Conservation (phyloP, 1,140 invertebrate genomes). For the Trinorchestia longiramus region DNA sequence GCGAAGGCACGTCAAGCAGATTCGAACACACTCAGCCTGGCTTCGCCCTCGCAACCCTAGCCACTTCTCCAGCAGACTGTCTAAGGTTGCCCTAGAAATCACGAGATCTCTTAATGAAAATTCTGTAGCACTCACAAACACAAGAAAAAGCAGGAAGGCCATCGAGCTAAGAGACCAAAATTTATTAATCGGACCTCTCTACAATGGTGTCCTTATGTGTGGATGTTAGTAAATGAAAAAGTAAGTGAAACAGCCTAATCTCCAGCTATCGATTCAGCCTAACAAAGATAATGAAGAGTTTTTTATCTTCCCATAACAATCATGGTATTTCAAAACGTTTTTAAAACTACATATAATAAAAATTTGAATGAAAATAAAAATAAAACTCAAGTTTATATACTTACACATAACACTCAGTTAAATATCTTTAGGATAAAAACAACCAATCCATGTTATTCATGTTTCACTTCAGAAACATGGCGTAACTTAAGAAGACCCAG, state of each 20-base stretch:
- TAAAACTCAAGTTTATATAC: no score
- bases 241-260: neutral
- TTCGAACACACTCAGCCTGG: conserved; percentile 89
- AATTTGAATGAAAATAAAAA: no score
- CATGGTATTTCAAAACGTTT: neutral
- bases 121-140: neutral
- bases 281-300: neutral
- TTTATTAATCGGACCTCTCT: neutral
- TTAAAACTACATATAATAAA: no score
- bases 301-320: neutral
- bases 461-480: no score
- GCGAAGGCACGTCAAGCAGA: conserved; percentile 93
- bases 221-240: neutral
- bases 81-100: conserved; percentile 58
- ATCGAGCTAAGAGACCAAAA: neutral
- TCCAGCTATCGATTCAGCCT: no score
- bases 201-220: neutral
- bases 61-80: conserved; percentile 86
- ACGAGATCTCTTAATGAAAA: neutral
- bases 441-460: no score
- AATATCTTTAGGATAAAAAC: no score
- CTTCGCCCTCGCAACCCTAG: conserved; percentile 85
- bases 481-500: no score
- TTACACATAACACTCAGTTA: no score
- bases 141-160: neutral